phyloP scores from a whole-genome alignment of 2,797 vertebrate species.

The Nothura maculosa region DNA sequence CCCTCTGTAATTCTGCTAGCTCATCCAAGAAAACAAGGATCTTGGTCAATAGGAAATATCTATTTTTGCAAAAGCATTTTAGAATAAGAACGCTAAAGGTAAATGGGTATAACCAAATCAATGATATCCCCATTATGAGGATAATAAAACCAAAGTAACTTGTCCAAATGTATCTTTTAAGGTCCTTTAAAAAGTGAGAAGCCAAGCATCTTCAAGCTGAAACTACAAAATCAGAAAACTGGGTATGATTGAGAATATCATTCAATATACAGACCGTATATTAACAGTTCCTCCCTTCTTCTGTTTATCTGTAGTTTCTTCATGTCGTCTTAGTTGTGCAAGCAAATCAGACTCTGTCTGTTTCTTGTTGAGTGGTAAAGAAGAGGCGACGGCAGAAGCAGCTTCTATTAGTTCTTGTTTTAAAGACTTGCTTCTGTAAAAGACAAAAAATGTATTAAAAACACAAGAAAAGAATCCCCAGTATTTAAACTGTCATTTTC shows the following conservation, averaged over 20 bases:
- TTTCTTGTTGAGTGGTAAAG: slow-evolving; percentile 80
- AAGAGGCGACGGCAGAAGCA: slow-evolving; percentile 88
- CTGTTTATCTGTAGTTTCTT: slow-evolving; percentile 82
- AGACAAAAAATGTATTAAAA: background rate
- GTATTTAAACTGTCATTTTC: background rate
- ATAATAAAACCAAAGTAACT: background rate
- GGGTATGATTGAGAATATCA: background rate
- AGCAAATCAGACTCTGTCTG: slow-evolving; percentile 90
- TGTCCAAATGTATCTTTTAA: background rate
- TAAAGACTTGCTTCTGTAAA: slow-evolving; percentile 75
- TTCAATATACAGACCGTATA: slow-evolving; percentile 83
- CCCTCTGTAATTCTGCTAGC: background rate
- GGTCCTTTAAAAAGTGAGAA: background rate
- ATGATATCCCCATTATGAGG: background rate
- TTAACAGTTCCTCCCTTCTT: slow-evolving; percentile 69
- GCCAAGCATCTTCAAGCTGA: background rate
- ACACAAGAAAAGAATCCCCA: background rate
- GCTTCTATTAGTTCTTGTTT: slow-evolving; percentile 87
- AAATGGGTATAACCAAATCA: background rate
- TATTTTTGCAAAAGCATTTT: slow-evolving; percentile 41
- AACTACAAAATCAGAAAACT: background rate
- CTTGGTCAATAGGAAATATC: background rate
- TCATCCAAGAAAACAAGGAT: slow-evolving; percentile 26
- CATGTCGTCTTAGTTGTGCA: slow-evolving; percentile 85
- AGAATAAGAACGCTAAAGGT: background rate